phyloP scores from a whole-genome alignment of 2,113 vertebrate species.

The Zosterops borbonicus region DNA sequence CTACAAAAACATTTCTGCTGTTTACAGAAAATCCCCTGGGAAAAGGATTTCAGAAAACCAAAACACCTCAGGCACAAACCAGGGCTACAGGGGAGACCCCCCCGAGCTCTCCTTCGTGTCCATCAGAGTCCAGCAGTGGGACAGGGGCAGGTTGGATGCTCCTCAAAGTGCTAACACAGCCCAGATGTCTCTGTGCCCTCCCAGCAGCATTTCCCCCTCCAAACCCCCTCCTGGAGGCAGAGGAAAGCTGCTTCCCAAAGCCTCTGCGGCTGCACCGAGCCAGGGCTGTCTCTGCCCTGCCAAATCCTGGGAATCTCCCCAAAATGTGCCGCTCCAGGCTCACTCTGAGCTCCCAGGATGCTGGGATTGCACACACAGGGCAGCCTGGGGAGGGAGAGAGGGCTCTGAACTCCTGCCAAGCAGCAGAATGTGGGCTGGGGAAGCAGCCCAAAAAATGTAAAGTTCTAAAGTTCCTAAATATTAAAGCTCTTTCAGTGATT shows the following conservation, averaged over 20 bases:
- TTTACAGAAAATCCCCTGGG: no score
- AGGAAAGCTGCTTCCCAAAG: neutral
- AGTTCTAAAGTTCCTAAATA: neutral
- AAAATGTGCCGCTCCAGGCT: neutral
- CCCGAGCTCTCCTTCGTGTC: accelerated
- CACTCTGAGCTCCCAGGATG: neutral
- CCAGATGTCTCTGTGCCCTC: neutral
- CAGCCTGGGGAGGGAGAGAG: neutral
- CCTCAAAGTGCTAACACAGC: neutral
- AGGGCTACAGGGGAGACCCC: neutral
- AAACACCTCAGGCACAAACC: no score
- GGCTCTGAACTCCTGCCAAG: neutral
- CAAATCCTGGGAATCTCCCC: neutral
- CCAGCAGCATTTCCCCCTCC: neutral
- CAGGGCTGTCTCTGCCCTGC: neutral
- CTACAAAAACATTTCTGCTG: no score
- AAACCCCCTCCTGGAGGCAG: neutral
- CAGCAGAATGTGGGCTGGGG: neutral
- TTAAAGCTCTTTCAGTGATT: neutral
- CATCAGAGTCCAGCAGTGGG: accelerated
- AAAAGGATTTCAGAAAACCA: no score
- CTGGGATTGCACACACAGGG: neutral
- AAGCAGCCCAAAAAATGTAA: neutral
- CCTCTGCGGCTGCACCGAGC: neutral
- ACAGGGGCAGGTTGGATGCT: accelerated